Conservation (phyloP, 2,888 invertebrate species). For the Tenodera sinensis region DNA sequence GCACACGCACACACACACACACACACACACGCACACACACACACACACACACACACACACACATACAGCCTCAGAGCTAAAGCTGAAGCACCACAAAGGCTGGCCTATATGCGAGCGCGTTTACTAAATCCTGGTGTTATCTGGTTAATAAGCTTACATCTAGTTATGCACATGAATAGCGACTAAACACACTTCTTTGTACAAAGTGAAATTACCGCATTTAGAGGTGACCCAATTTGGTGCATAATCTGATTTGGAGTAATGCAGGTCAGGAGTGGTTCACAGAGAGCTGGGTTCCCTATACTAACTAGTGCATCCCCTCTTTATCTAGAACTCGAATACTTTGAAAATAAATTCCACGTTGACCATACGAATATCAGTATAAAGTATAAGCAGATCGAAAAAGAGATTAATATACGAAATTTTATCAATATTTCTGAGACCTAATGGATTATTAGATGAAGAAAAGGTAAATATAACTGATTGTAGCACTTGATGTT, state of each 20-base stretch:
- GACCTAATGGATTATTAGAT: no score
- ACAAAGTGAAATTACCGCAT: background rate
- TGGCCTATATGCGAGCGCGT: background rate
- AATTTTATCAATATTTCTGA: no score
- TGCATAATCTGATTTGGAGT: background rate
- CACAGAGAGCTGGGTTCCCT: background rate
- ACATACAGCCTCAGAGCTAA: background rate
- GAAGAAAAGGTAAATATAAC: no score
- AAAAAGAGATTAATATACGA: no score
- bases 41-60: no score
- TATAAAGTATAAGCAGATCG: no score
- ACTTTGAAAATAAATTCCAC: no score
- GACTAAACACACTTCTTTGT: background rate
- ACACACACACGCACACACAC: no score
- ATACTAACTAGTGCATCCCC: background rate
- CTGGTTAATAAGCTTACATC: background rate
- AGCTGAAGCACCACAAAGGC: background rate
- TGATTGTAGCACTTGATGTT: no score
- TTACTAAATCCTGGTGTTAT: background rate
- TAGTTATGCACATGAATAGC: background rate
- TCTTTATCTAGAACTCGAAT: background rate
- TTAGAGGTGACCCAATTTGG: background rate
- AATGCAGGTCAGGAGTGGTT: background rate
- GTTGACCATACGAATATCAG: no score
- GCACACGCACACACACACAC: no score